Base-by-base conservation (phyloP, 2,797 vertebrate species). In the Lutjanus campechanus region DNA sequence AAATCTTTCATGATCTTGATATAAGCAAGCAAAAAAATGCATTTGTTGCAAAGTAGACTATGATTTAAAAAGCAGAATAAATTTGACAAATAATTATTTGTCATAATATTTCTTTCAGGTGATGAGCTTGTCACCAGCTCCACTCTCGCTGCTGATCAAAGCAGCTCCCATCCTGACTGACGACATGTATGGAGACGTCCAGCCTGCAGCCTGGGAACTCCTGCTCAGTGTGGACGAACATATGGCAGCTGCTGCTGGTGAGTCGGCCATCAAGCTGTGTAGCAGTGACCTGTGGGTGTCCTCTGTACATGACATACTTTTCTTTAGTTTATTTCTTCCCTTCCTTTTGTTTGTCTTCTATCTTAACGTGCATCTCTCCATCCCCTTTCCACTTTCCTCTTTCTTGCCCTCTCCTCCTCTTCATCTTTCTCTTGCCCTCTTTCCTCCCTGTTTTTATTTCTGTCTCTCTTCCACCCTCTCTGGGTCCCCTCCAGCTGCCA, bases 101-200 rank as follows among this genome's bases (percentile, higher is more conserved):
- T 36, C 29, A 36, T 36, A 36, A 58, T 36, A 17, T 13, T 60
- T 56, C 77, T 74, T 40, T 17, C 92, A 99, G 98, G 98, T 99
- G 55, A 98, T 99, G 98, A 99, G 97, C 86, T 93, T 99, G 85
- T 97, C 97, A 0, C 98, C 98, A 7, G 98, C 98, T 19, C 98
- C 98, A 36, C 92, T 99, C 43, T 99, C 98, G 0, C 94, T 99
- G 89, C 94, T 99, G 8, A 99, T 98, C 90, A 99, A 99, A 86
- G 98, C 98, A 0, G 98, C 98, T 10, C 97, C 98, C 5, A 95
- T 99, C 84, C 91, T 99, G 87, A 99, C 98, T 0, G 98, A 99
- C 60, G 98, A 99, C 90, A 99, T 99, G 98, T 99, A 99, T 0
- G 97, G 97, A 22, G 98, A 99, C 90, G 96, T 99, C 87, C 98